Evolutionary conservation across 37 sponge, comb jelly and placozoan genomes (phyloP).

Genomic region (Haliclona indistincta): DNA sequence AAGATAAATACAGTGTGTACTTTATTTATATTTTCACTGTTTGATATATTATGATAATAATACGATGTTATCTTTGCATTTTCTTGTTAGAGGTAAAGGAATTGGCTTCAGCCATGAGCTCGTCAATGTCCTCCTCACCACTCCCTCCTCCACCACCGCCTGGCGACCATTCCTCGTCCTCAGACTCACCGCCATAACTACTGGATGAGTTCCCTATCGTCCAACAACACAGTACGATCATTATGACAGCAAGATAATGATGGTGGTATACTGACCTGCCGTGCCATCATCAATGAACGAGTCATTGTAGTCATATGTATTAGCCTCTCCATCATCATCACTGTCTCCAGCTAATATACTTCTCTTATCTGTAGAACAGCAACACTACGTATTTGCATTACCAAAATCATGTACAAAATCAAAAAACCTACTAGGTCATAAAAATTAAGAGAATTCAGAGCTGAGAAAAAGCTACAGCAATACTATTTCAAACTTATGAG

Average conservation of each 20-base stretch:
- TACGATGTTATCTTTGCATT: conserved; percentile 39
- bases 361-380: no score
- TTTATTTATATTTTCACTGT: not conserved
- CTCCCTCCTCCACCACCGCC: conserved; percentile 3
- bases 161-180: conserved; percentile 63
- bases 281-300: conserved; percentile 85
- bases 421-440: no score
- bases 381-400: no score
- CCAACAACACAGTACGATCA: not conserved
- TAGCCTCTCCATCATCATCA: conserved; percentile 82
- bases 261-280: no score
- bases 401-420: no score
- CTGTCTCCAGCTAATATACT: conserved; percentile 75
- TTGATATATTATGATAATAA: not conserved
- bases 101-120: conserved; percentile 61
- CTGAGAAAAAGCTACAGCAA: no score
- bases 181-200: conserved; percentile 49
- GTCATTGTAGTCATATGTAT: conserved; percentile 85
- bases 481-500: no score
- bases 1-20: not conserved
- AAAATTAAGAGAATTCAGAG: no score
- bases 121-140: conserved; percentile 61
- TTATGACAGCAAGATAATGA: no score
- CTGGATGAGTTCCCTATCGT: not conserved
- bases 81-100: conserved; percentile 67